A percentile compares a stretch with the other conserved stretches of the same genome.
These are phyloP conservation scores for Seriola aureovittata DNA, from an alignment of 2,113 vertebrate genomes.

Conservation along the genomic window DNA sequence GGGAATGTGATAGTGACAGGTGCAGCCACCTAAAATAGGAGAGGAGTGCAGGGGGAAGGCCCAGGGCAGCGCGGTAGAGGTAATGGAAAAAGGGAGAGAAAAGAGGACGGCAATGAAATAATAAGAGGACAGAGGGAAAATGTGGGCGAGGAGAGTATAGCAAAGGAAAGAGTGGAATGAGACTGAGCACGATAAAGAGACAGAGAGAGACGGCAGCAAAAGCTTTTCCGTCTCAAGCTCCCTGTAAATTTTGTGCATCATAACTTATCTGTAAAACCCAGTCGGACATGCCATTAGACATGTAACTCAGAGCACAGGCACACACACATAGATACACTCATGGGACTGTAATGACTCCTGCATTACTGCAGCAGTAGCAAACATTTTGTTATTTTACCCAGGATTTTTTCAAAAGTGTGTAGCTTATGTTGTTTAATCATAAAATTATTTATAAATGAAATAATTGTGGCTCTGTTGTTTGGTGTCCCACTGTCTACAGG, in stretches of 20 bases:
- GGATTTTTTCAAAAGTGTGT: background rate
- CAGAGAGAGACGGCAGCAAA: background rate
- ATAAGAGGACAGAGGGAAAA: background rate
- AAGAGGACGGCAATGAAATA: conserved; percentile 11
- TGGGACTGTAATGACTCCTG: background rate
- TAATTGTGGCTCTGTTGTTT: background rate
- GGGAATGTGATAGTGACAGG: conserved; percentile 87
- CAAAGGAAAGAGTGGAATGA: no score
- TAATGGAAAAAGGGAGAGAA: conserved; percentile 19
- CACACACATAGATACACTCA: background rate
- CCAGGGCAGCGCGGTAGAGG: conserved; percentile 33
- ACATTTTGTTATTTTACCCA: background rate
- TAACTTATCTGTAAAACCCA: background rate
- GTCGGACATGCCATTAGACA: background rate
- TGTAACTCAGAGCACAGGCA: background rate
- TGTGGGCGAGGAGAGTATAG: background rate
- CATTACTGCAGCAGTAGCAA: background rate
- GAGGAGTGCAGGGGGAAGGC: conserved; percentile 58
- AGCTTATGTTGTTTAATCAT: background rate
- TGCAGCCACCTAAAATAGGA: conserved; percentile 85
- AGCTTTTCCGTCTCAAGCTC: background rate
- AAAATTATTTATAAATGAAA: background rate
- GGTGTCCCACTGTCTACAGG: background rate
- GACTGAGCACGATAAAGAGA: background rate
- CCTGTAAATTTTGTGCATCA: background rate